Percentiles rank a stretch among this genome's conserved stretches.
phyloP scores from a whole-genome alignment of 2,888 invertebrate genomes.

The Operophtera brumata region DNA sequence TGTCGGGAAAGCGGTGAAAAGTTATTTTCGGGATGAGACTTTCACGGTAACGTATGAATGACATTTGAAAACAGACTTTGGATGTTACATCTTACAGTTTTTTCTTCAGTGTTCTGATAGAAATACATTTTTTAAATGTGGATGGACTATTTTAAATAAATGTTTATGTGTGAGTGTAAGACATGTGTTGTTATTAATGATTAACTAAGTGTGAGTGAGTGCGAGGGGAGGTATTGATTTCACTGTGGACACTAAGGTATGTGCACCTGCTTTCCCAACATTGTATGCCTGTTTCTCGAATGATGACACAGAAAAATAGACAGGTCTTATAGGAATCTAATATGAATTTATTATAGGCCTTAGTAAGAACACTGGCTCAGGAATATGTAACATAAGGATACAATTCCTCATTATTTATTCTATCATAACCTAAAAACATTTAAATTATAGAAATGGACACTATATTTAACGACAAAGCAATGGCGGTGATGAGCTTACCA shows the following conservation, averaged over 20 bases:
- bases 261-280: slow-evolving; percentile 29
- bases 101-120: slow-evolving; percentile 9
- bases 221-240: slow-evolving; percentile 24
- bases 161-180: slow-evolving; percentile 28
- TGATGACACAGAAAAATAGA: neutral
- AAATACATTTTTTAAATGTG: slow-evolving; percentile 27
- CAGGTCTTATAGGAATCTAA: too few species aligned
- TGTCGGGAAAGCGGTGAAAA: slow-evolving; percentile 47
- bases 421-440: too few species aligned
- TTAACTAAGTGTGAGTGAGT: slow-evolving; percentile 27
- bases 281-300: slow-evolving; percentile 3
- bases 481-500: too few species aligned
- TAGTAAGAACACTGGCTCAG: too few species aligned
- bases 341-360: too few species aligned
- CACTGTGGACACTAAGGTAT: slow-evolving; percentile 30
- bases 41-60: slow-evolving; percentile 32
- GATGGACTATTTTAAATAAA: slow-evolving; percentile 18
- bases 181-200: slow-evolving; percentile 31
- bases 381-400: too few species aligned
- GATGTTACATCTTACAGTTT: neutral
- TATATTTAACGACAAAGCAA: too few species aligned
- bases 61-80: slow-evolving; percentile 14
- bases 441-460: too few species aligned
- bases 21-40: slow-evolving; percentile 39
- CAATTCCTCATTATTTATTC: too few species aligned